Conservation (phyloP, 1,140 invertebrate species). For the Zaprionus nigranus region DNA sequence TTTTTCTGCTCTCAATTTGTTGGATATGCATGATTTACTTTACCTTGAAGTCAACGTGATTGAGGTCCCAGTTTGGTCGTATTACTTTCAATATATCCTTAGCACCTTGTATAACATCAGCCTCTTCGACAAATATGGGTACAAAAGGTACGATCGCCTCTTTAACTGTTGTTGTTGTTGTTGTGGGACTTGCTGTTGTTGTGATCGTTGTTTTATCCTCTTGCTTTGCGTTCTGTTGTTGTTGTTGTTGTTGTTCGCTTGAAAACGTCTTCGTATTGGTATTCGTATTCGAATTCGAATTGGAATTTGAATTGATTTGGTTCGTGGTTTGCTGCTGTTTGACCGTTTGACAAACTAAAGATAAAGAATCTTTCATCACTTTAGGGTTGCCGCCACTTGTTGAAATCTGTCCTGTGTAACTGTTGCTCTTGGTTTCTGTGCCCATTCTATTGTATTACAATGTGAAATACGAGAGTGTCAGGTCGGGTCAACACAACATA, state of each 20-base stretch:
- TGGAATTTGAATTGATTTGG: slow-evolving; percentile 62
- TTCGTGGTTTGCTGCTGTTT: slow-evolving; percentile 70
- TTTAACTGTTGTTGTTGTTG: slow-evolving; percentile 42
- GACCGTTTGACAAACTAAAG: slow-evolving; percentile 75
- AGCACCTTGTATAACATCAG: slow-evolving; percentile 85
- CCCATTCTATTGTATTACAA: slow-evolving; percentile 82
- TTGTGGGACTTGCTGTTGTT: slow-evolving; percentile 23
- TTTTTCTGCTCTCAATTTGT: slow-evolving; percentile 11
- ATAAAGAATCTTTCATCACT: slow-evolving; percentile 82
- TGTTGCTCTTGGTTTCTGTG: slow-evolving; percentile 84
- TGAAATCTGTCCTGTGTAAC: slow-evolving; percentile 83
- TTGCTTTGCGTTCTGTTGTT: slow-evolving; percentile 26
- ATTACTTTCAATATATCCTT: slow-evolving; percentile 85
- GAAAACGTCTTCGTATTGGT: slow-evolving; percentile 42
- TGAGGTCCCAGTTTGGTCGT: slow-evolving; percentile 85
- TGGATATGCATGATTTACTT: slow-evolving; percentile 41
- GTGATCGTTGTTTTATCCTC: slow-evolving; percentile 34
- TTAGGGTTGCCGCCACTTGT: slow-evolving; percentile 82
- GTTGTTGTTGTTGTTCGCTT: slow-evolving; percentile 40
- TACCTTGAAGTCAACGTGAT: slow-evolving; percentile 86
- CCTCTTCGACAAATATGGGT: slow-evolving; percentile 85
- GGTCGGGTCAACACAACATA: slow-evolving; percentile 65
- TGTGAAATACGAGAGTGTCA: slow-evolving; percentile 80
- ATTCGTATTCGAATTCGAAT: slow-evolving; percentile 52
- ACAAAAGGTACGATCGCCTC: slow-evolving; percentile 76